Percentiles rank a stretch among this genome's conserved stretches.
Evolutionary conservation across 2,797 vertebrate species (phyloP).

Genomic region (Enteromius thamalakanensis): DNA sequence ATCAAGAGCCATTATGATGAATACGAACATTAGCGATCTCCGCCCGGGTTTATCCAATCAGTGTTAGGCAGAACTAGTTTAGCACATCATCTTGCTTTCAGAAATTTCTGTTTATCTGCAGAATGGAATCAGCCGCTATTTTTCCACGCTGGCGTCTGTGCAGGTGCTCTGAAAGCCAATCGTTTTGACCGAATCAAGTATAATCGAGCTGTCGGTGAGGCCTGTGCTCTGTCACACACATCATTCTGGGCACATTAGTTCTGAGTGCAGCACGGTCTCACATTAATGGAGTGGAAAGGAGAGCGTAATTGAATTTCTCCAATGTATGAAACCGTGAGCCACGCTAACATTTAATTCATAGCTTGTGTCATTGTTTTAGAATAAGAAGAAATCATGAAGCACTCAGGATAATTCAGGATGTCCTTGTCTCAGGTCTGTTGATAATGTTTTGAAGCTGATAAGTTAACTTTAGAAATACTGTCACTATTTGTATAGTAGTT

Average conservation of each 20-base stretch:
- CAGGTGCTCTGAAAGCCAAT: slow-evolving; percentile 63
- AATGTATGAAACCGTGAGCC: slow-evolving; percentile 69
- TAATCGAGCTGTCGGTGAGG: slow-evolving; percentile 73
- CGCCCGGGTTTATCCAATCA: slow-evolving; percentile 25
- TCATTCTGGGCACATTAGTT: slow-evolving; percentile 73
- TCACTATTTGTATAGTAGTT: not conserved
- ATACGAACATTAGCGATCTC: slow-evolving; percentile 21
- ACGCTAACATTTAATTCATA: slow-evolving; percentile 60
- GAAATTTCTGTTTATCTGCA: slow-evolving; percentile 21
- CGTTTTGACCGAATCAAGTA: slow-evolving; percentile 73
- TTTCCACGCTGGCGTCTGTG: slow-evolving; percentile 21
- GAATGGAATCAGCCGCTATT: slow-evolving; percentile 59
- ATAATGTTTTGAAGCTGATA: not conserved
- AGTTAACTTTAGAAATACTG: not conserved
- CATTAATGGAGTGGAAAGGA: slow-evolving; percentile 79
- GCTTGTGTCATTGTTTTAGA: slow-evolving; percentile 49
- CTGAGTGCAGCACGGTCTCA: slow-evolving; percentile 71
- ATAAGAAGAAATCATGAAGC: slow-evolving; percentile 24
- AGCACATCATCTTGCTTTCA: slow-evolving; percentile 38
- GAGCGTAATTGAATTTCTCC: slow-evolving; percentile 75
- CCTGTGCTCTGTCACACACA: slow-evolving; percentile 74
- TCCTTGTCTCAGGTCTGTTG: slow-evolving; percentile 14
- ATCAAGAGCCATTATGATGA: slow-evolving; percentile 62
- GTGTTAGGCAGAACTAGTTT: slow-evolving; percentile 36
- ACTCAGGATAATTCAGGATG: not conserved